Base-by-base conservation (phyloP, 2,888 invertebrate genomes). In the Tipula helvola region DNA sequence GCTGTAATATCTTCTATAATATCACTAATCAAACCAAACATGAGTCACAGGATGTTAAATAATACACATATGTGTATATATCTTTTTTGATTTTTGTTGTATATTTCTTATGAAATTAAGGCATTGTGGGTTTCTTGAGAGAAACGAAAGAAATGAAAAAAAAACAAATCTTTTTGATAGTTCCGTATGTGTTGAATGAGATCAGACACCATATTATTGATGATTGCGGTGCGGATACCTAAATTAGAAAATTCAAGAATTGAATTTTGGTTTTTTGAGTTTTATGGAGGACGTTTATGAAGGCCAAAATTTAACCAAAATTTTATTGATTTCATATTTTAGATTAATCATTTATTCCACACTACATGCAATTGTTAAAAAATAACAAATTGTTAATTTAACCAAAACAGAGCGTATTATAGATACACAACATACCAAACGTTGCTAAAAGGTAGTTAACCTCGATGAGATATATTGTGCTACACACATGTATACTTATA, bases 1-100 rank as follows among this genome's bases (percentile, higher is more conserved):
- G 28, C 28, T 71, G 28, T 71, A 71, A 71, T 71, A 71, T 28
- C 71, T 71, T 71, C 71, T 18, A 71, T 28, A 71, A 71, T 71
- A 71, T 71, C 71, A 52, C 52, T 52, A 52, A n/a, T n/a, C 3
- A 52, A 39, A n/a, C n/a, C n/a, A 71, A 71, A 28, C 71, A 71
- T 71, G 71, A 71, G 71, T 71, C 71, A 71, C 71, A 71, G 71
- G 71, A 71, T 71, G 71, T 71, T 71, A 71, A 71, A 71, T 71
- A 71, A 28, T 28, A 28, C 28, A 28, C 28, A 28, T 28, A 28
- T 28, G 28, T 28, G 2, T 28, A 71, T 10, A 71, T 71, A 71
- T 71, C 71, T 52, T 52, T n/a, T 71, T 71, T 71, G 71, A 71
- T 57, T 28, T 71, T 71, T 28, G 28, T 71, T 71, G 71, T 71